Evolutionary conservation across 2,113 vertebrate species (phyloP).

Genomic region (Phalacrocorax brasilianus): DNA sequence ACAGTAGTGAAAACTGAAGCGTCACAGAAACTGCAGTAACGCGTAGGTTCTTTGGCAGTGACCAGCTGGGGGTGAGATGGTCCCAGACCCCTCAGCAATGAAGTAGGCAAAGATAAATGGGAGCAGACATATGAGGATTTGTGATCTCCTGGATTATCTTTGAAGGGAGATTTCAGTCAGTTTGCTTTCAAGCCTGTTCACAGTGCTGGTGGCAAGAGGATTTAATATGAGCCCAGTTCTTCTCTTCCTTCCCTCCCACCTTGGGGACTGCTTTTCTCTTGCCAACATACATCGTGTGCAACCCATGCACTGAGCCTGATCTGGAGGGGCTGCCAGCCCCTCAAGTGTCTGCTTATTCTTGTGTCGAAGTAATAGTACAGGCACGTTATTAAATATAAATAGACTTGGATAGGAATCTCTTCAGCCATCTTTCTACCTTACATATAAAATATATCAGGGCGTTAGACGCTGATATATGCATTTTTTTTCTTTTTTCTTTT

Average conservation of each 20-base stretch:
- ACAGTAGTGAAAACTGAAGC: neutral
- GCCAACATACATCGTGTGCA: fast-evolving
- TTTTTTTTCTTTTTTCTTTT: neutral
- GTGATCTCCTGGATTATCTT: neutral
- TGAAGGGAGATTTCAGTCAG: neutral
- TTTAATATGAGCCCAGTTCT: neutral
- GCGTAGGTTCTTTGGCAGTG: neutral
- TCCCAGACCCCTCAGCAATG: neutral
- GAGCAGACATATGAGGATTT: neutral
- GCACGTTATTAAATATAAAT: neutral
- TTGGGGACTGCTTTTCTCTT: neutral
- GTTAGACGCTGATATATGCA: neutral
- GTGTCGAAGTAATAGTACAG: neutral
- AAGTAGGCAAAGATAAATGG: neutral
- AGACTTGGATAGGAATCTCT: neutral
- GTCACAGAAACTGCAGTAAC: neutral
- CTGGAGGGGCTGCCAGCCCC: neutral
- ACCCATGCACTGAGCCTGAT: too few species aligned
- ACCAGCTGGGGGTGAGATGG: neutral
- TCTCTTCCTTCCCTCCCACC: neutral
- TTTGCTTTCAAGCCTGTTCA: neutral
- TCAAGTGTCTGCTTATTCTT: neutral
- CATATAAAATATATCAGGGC: neutral
- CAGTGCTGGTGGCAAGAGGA: neutral
- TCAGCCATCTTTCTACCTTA: neutral